Evolutionary conservation across 2,888 invertebrate species (phyloP).

Genomic region (Leistus spinibarbis): DNA sequence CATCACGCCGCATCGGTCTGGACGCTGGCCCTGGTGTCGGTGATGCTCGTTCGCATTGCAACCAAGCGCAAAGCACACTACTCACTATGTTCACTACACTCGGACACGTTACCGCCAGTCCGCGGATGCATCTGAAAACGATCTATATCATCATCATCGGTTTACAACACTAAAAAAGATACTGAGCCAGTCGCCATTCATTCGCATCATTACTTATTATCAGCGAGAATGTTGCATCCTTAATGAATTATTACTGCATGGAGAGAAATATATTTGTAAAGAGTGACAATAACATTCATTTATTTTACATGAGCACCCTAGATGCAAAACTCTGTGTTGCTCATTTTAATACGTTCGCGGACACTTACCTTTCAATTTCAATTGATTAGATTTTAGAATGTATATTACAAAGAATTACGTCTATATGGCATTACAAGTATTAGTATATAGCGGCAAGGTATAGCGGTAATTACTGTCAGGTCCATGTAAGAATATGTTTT

Average conservation of each 20-base stretch:
- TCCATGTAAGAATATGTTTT: too few species aligned
- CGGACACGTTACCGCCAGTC: too few species aligned
- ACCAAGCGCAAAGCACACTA: background rate
- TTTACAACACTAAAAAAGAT: background rate
- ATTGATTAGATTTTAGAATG: too few species aligned
- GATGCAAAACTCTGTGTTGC: too few species aligned
- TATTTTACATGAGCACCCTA: too few species aligned
- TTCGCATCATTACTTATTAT: background rate
- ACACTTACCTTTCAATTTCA: too few species aligned
- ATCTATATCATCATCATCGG: background rate
- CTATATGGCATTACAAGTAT: too few species aligned
- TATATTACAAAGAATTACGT: too few species aligned
- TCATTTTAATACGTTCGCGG: too few species aligned
- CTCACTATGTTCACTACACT: background rate
- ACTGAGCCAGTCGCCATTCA: background rate
- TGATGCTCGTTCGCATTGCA: constrained; percentile 2
- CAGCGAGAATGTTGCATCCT: background rate
- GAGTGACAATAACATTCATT: too few species aligned
- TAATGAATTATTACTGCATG: background rate
- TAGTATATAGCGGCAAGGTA: too few species aligned
- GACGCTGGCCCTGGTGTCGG: background rate
- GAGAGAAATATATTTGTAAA: background rate
- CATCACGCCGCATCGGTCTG: background rate
- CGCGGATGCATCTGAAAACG: background rate
- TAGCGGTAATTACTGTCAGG: too few species aligned